A percentile compares a stretch with the other conserved stretches of the same genome.
Evolutionary conservation across 2,888 invertebrate species (phyloP).

Genomic region (Pristionchus maxplancki): DNA sequence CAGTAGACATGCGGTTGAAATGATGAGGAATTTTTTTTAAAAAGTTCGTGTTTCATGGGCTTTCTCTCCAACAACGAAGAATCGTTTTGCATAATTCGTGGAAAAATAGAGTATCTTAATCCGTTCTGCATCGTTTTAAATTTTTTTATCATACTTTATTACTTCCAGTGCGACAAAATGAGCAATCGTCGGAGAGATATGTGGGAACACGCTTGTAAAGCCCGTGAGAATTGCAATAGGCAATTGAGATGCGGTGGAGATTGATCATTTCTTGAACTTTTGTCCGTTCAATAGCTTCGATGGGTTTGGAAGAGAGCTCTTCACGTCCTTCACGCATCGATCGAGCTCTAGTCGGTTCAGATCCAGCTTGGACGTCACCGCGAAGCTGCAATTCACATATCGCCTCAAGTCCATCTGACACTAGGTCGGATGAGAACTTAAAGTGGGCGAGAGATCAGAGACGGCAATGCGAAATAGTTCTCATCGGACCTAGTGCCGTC

Average conservation of each 20-base stretch:
- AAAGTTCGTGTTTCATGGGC: too few relatives aligned
- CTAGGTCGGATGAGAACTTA: too few relatives aligned
- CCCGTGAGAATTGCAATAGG: slow-evolving; percentile 35
- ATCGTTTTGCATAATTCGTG: too few relatives aligned
- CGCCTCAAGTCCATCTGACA: too few relatives aligned
- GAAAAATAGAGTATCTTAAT: too few relatives aligned
- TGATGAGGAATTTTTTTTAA: too few relatives aligned
- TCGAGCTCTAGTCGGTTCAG: slow-evolving; percentile 60
- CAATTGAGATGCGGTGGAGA: not conserved
- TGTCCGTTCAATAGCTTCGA: slow-evolving; percentile 56
- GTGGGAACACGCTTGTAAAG: not conserved
- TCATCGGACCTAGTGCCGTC: too few relatives aligned
- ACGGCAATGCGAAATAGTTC: too few relatives aligned
- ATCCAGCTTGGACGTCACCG: slow-evolving; percentile 62
- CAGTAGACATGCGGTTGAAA: too few relatives aligned
- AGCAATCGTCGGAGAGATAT: not conserved
- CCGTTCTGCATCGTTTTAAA: too few relatives aligned
- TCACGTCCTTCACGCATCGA: slow-evolving; percentile 63
- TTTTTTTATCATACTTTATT: not conserved
- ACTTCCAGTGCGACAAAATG: not conserved
- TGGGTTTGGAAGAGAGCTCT: slow-evolving; percentile 64
- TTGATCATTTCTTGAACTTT: slow-evolving; percentile 32
- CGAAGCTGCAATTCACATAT: slow-evolving; percentile 61
- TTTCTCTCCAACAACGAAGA: too few relatives aligned
- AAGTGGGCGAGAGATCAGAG: too few relatives aligned